Percentiles rank a stretch among this genome's conserved stretches.
Conservation (phyloP, 2,797 vertebrate genomes). For the Liasis olivaceus region DNA sequence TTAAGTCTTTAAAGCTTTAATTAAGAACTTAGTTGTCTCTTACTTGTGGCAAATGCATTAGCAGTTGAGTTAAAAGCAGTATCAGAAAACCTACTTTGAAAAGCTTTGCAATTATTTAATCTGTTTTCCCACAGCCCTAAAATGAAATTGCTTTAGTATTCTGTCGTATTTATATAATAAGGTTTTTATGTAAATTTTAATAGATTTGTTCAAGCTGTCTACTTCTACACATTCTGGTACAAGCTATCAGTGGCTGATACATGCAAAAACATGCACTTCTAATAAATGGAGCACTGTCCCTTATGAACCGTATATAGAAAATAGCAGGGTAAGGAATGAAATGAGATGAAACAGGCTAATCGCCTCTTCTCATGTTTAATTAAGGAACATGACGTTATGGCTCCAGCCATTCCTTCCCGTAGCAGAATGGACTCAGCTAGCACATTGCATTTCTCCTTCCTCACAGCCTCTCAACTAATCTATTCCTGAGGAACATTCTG, state of each 20-base stretch:
- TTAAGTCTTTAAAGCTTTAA: constrained; percentile 62
- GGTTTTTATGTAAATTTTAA: constrained; percentile 15
- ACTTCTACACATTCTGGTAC: not conserved
- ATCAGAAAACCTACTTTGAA: constrained; percentile 15
- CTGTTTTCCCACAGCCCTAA: constrained; percentile 27
- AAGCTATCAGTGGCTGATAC: not conserved
- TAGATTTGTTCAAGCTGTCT: not conserved
- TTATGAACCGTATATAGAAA: constrained; percentile 25
- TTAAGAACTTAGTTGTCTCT: constrained; percentile 55
- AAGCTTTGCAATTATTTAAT: constrained; percentile 32
- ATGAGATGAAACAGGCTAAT: constrained; percentile 58
- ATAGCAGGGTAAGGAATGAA: constrained; percentile 47
- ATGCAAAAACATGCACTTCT: constrained; percentile 33
- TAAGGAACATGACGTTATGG: constrained; percentile 54
- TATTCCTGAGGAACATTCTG: not conserved
- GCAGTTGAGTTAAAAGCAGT: constrained; percentile 44
- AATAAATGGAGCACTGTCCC: constrained; percentile 48
- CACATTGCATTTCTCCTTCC: not conserved
- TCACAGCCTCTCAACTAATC: not conserved
- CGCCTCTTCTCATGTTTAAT: constrained; percentile 52
- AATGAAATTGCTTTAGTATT: constrained; percentile 36
- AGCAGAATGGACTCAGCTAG: not conserved
- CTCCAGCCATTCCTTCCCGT: not conserved
- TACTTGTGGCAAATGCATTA: constrained; percentile 50
- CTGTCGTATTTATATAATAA: not conserved